A percentile compares a stretch with the other conserved stretches of the same genome.
Conservation (phyloP, 2,113 vertebrate genomes). For the Gulo gulo region DNA sequence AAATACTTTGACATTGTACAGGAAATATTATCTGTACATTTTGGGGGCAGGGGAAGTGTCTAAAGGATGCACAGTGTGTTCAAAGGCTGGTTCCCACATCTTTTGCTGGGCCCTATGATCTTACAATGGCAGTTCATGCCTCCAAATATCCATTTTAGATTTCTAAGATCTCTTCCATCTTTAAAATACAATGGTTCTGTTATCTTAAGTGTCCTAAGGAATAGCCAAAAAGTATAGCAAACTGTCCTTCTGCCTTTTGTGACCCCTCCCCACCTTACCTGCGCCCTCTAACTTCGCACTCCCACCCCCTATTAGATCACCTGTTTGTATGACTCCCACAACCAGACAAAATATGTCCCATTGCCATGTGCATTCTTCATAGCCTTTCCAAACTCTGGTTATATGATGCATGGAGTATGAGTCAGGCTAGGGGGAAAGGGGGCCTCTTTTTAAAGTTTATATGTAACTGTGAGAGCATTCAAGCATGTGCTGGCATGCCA, state of each 20-base stretch:
- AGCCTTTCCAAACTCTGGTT: slow-evolving; percentile 18
- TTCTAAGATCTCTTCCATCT: neutral
- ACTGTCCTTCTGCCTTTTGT: neutral
- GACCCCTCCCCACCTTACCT: neutral
- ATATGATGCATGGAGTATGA: slow-evolving; percentile 46
- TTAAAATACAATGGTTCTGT: neutral
- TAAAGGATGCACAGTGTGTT: neutral
- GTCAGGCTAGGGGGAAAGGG: slow-evolving; percentile 49
- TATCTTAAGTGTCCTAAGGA: neutral
- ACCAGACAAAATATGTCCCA: slow-evolving; percentile 60
- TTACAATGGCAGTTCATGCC: neutral
- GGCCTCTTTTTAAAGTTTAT: slow-evolving; percentile 75
- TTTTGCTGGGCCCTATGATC: neutral
- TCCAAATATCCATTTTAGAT: neutral
- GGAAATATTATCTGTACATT: neutral
- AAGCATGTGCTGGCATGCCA: slow-evolving; percentile 80
- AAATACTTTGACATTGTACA: slow-evolving; percentile 23
- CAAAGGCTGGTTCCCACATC: neutral
- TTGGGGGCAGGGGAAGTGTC: neutral
- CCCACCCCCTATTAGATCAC: neutral
- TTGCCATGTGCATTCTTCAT: slow-evolving; percentile 7
- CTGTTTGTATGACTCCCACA: slow-evolving; percentile 40
- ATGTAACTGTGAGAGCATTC: slow-evolving; percentile 69
- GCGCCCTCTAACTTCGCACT: neutral
- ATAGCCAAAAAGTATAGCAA: neutral